These are phyloP conservation scores for Rallus crepitans DNA, from an alignment of 2,797 vertebrate species.

Conservation along the genomic window DNA sequence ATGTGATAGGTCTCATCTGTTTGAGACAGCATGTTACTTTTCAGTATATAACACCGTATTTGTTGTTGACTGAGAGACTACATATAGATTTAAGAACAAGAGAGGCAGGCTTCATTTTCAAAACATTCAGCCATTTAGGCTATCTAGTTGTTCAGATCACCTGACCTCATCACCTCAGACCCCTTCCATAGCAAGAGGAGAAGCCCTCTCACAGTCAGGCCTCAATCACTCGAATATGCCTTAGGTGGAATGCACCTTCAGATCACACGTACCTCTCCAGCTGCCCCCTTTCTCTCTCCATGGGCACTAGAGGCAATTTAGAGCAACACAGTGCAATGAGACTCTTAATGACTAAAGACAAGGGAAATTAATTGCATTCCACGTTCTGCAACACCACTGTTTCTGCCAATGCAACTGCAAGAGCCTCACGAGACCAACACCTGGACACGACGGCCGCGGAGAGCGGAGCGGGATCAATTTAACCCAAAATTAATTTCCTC, in stretches of 20 bases:
- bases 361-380: neutral
- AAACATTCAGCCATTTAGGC: neutral
- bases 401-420: neutral
- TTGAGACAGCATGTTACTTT: neutral
- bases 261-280: neutral
- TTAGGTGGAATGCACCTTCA: neutral
- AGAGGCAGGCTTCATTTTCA: neutral
- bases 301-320: neutral
- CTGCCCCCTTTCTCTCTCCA: neutral
- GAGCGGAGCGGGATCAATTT: neutral
- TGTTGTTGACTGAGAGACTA: neutral
- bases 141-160: neutral
- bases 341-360: neutral
- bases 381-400: neutral
- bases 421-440: accelerated
- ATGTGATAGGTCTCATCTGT: neutral
- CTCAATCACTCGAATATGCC: neutral
- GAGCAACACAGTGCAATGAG: neutral
- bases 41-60: neutral
- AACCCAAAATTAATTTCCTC: neutral
- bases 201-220: neutral
- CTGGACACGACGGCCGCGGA: neutral
- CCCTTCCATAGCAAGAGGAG: neutral
- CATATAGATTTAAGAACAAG: neutral
- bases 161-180: neutral